A percentile compares a stretch with the other conserved stretches of the same genome.
Evolutionary conservation across 1,140 invertebrate species (phyloP).

Genomic region (Babylonia areolata): DNA sequence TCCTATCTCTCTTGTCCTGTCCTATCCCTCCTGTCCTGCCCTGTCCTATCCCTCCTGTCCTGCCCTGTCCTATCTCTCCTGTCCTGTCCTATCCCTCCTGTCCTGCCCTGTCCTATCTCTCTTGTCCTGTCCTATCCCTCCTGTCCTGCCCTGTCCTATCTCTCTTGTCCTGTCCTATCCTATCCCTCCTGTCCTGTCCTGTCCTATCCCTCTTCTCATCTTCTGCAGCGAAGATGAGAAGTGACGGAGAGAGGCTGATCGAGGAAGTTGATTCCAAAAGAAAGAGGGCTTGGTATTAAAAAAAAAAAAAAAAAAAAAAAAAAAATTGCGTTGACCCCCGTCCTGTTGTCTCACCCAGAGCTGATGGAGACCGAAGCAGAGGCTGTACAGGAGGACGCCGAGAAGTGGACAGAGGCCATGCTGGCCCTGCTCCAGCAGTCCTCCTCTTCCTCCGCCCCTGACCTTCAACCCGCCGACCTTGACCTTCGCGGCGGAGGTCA

Average conservation of each 20-base stretch:
- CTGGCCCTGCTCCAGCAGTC: slow-evolving; percentile 38
- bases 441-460: not conserved
- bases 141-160: not conserved
- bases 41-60: too few relatives aligned
- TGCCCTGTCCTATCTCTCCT: too few relatives aligned
- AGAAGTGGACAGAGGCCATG: slow-evolving; percentile 47
- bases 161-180: not conserved
- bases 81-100: too few relatives aligned
- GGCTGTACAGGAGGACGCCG: slow-evolving; percentile 37
- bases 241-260: too few relatives aligned
- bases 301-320: too few relatives aligned
- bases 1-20: too few relatives aligned
- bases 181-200: not conserved
- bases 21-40: too few relatives aligned
- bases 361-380: slow-evolving; percentile 36
- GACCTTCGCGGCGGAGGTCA: slow-evolving; percentile 36
- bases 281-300: too few relatives aligned
- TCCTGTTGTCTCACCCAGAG: not conserved
- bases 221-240: too few relatives aligned
- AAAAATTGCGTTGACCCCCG: too few relatives aligned
- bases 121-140: not conserved
- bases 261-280: too few relatives aligned
- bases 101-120: too few relatives aligned
- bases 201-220: not conserved
- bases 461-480: not conserved